These are phyloP conservation scores for Muraenolepis orangiensis DNA, from an alignment of 2,797 vertebrate genomes.

Conservation along the genomic window DNA sequence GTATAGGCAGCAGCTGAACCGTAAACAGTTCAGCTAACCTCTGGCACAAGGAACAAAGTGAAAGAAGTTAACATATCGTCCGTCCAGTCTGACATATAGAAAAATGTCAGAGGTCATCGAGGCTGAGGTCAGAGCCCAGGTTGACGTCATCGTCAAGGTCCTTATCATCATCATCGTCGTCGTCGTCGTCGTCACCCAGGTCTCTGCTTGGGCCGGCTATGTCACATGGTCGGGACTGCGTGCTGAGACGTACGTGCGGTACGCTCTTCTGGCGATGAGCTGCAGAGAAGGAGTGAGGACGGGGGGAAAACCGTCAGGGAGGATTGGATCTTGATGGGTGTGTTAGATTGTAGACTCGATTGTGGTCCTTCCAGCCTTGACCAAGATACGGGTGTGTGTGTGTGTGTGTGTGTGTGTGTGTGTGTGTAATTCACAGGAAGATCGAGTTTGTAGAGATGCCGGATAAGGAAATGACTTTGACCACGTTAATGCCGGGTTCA, in stretches of 20 bases:
- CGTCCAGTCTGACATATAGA: not conserved
- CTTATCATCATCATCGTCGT: conserved; percentile 33
- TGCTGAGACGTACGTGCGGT: conserved; percentile 38
- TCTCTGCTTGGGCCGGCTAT: conserved; percentile 56
- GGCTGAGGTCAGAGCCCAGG: conserved; percentile 64
- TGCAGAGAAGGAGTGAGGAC: conserved; percentile 17
- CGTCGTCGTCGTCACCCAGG: conserved; percentile 48
- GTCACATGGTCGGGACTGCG: conserved; percentile 56
- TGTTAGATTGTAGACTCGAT: not conserved
- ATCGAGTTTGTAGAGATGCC: not conserved
- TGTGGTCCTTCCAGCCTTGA: no score
- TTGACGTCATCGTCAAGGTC: conserved; percentile 43
- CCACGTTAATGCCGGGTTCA: not conserved
- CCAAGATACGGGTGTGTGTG: no score
- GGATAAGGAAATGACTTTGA: not conserved
- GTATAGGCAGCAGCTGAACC: not conserved
- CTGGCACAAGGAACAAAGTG: not conserved
- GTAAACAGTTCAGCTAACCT: not conserved
- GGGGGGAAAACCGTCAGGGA: conserved; percentile 14
- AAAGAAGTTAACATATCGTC: not conserved
- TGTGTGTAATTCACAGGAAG: not conserved
- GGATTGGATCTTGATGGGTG: not conserved
- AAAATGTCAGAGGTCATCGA: not conserved
- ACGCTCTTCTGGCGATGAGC: conserved; percentile 42
- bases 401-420: not conserved